Conservation (phyloP, 2,113 vertebrate species). For the Hippolais icterina region DNA sequence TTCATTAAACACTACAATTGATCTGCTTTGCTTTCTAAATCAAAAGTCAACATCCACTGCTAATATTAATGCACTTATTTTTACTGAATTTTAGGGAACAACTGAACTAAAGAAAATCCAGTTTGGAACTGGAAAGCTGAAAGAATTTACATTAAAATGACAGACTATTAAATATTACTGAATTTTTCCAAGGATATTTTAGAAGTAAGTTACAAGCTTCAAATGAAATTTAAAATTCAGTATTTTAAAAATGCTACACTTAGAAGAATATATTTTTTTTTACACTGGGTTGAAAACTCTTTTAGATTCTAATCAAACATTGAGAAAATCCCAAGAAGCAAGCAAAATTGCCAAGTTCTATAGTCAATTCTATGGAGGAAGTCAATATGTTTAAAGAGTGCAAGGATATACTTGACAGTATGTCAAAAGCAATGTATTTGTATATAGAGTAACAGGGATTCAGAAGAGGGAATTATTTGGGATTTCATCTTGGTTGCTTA, state of each 20-base stretch:
- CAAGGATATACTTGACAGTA: not conserved
- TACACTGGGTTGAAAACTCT: not conserved
- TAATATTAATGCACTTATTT: not conserved
- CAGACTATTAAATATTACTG: not conserved
- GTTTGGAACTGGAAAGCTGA: not conserved
- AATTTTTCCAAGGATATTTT: not conserved
- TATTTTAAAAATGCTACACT: not conserved
- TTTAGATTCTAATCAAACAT: not conserved
- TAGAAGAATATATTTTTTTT: not conserved
- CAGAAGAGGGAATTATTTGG: not conserved
- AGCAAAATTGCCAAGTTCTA: not conserved
- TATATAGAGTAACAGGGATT: not conserved
- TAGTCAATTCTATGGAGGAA: not conserved
- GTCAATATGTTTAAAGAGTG: not conserved
- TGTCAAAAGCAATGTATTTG: not conserved
- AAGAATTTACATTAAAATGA: not conserved
- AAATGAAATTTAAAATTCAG: not conserved
- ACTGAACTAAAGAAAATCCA: not conserved
- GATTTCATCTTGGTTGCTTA: not conserved
- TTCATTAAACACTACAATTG: not conserved
- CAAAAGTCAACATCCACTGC: not conserved
- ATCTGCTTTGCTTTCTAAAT: not conserved
- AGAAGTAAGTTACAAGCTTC: not conserved
- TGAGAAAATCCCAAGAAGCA: not conserved
- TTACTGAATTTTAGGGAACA: not conserved